These are phyloP conservation scores for Cichlasoma orientale DNA, from an alignment of 2,797 vertebrate genomes.

Conservation along the genomic window DNA sequence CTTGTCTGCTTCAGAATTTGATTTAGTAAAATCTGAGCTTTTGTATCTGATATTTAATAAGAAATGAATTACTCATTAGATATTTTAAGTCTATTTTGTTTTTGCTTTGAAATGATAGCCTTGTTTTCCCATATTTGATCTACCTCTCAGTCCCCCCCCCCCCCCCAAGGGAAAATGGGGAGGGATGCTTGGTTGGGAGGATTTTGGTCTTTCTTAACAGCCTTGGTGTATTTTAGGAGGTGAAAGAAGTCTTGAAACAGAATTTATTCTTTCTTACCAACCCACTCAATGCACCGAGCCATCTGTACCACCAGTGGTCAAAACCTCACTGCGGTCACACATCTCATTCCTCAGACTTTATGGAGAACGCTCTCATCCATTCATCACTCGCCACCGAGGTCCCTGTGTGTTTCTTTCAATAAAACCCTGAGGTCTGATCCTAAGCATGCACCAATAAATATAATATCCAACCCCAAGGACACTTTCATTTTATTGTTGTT, in stretches of 20 bases:
- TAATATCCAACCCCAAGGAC: conserved; percentile 47
- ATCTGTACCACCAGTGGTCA: conserved; percentile 64
- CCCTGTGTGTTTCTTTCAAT: conserved; percentile 67
- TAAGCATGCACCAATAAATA: conserved; percentile 65
- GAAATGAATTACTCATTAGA: conserved; percentile 29
- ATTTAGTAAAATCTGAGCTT: conserved; percentile 17
- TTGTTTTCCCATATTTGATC: conserved; percentile 2
- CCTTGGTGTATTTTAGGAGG: conserved; percentile 56
- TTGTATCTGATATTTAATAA: conserved; percentile 39
- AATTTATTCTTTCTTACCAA: conserved; percentile 58
- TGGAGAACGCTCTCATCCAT: conserved; percentile 56
- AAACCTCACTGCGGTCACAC: conserved; percentile 67
- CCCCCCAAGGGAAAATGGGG: conserved; percentile 13
- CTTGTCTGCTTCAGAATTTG: conserved; percentile 35
- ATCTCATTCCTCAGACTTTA: conserved; percentile 63
- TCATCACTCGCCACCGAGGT: conserved; percentile 59
- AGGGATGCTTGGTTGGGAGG: conserved; percentile 31
- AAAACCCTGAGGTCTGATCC: conserved; percentile 68
- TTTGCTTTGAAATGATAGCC: neutral
- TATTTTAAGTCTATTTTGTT: conserved; percentile 37
- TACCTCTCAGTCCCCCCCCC: neutral
- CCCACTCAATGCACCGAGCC: conserved; percentile 60
- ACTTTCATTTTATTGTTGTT: conserved; percentile 67
- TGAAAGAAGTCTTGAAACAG: conserved; percentile 54
- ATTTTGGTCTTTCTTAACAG: conserved; percentile 39